A percentile compares a stretch with the other conserved stretches of the same genome.
Conservation (phyloP, 2,113 vertebrate species). For the Crotalus viridis region DNA sequence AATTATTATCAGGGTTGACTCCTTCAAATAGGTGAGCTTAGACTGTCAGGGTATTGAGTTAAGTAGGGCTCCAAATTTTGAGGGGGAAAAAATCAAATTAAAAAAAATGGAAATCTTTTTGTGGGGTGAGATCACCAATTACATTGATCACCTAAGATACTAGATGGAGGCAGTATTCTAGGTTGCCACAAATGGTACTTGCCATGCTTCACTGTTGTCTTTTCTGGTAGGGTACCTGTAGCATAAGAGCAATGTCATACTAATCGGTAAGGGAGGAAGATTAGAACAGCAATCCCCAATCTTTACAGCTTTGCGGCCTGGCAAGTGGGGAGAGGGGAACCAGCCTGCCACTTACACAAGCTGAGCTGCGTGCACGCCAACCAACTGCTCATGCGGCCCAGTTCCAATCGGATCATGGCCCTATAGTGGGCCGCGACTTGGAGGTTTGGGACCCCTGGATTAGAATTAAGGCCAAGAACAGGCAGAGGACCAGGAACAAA, state of each 20-base stretch:
- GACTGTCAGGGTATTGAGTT: neutral
- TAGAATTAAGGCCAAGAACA: neutral
- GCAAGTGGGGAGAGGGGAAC: neutral
- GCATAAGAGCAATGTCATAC: neutral
- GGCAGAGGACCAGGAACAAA: too few species aligned
- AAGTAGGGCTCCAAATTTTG: neutral
- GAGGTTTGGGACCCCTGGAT: neutral
- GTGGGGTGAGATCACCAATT: neutral
- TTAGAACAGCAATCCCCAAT: neutral
- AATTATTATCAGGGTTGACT: neutral
- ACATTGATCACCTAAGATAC: neutral
- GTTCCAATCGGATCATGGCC: neutral
- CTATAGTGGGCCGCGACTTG: too few species aligned
- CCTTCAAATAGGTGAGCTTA: neutral
- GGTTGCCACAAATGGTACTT: neutral
- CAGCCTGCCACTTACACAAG: neutral
- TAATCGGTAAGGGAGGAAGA: neutral
- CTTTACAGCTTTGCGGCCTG: neutral
- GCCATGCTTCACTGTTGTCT: neutral
- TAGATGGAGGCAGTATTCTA: neutral
- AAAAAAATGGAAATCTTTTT: neutral
- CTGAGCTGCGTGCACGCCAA: neutral
- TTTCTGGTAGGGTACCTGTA: neutral
- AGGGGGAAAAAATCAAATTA: accelerated
- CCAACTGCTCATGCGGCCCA: neutral